phyloP scores from a whole-genome alignment of 2,113 vertebrate species.

The Corythornis madagascariensis region DNA sequence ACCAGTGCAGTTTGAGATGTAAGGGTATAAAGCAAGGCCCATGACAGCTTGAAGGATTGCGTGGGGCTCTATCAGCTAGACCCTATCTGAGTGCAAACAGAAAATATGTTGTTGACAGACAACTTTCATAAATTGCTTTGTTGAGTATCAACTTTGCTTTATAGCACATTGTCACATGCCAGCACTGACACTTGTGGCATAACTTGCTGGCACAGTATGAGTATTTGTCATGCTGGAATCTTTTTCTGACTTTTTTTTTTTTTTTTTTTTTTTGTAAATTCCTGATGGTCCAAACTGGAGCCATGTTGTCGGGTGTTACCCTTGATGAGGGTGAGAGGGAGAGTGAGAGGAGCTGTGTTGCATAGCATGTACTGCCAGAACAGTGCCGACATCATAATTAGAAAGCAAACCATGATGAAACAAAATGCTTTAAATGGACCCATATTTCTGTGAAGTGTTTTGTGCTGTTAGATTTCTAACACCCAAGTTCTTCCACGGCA shows the following conservation, averaged over 20 bases:
- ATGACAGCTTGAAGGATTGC: background rate
- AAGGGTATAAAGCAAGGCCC: background rate
- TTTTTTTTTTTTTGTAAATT: background rate
- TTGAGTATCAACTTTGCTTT: background rate
- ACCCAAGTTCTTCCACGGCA: background rate
- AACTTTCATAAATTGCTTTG: constrained; percentile 34
- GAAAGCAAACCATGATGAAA: background rate
- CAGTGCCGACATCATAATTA: background rate
- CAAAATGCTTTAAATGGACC: background rate
- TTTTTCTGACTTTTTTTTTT: background rate
- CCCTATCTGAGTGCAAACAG: background rate
- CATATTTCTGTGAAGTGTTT: background rate
- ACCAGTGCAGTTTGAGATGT: background rate
- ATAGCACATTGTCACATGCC: background rate
- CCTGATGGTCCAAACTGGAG: background rate
- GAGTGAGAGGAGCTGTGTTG: background rate
- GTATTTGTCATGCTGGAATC: background rate
- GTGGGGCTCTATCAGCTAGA: constrained; percentile 10
- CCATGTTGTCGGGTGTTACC: background rate
- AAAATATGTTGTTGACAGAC: constrained; percentile 34
- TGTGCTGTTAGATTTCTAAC: background rate
- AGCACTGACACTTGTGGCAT: constrained; percentile 7
- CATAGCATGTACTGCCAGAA: background rate
- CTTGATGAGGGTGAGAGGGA: background rate
- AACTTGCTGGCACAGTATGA: background rate